Percentiles rank a stretch among this genome's conserved stretches.
These are phyloP conservation scores for Trilocha varians DNA, from an alignment of 2,888 invertebrate species.

Conservation along the genomic window DNA sequence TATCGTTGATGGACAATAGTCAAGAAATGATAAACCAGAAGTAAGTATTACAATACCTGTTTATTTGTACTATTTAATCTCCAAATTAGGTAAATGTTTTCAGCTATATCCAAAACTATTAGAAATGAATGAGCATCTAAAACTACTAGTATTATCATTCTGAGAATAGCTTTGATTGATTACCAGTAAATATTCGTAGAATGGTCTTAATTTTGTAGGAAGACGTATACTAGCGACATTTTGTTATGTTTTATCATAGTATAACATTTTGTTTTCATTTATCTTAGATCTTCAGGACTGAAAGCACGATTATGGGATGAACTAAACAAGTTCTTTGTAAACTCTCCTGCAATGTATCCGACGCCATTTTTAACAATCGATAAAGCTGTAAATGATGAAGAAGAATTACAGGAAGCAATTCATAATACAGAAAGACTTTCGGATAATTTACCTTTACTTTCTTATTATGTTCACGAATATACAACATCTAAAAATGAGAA, in stretches of 20 bases:
- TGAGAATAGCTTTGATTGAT: too few species aligned
- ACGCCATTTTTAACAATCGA: conserved; percentile 34
- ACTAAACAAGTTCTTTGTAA: conserved; percentile 38
- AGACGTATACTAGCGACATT: too few species aligned
- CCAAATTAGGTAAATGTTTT: neutral
- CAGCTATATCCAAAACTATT: too few species aligned
- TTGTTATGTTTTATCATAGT: too few species aligned
- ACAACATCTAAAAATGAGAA: conserved; percentile 32
- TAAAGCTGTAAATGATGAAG: conserved; percentile 17
- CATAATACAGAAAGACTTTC: conserved; percentile 39
- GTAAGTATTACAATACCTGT: conserved; percentile 20
- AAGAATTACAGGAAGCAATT: conserved; percentile 26
- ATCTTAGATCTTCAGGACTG: conserved; percentile 41
- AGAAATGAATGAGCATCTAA: too few species aligned
- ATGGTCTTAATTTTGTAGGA: too few species aligned
- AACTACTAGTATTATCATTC: too few species aligned
- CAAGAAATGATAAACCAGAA: conserved; percentile 21
- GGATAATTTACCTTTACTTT: conserved; percentile 42
- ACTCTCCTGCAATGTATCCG: conserved; percentile 47
- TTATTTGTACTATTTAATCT: neutral
- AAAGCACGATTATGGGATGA: conserved; percentile 50
- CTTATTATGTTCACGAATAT: conserved; percentile 48
- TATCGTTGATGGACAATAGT: conserved; percentile 22
- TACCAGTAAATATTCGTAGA: too few species aligned
- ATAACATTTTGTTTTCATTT: conserved; percentile 9